Evolutionary conservation across 2,888 invertebrate species (phyloP), one percentile per base, ranked within the genome.

Genomic region (Polydrusus pterygomalis): DNA sequence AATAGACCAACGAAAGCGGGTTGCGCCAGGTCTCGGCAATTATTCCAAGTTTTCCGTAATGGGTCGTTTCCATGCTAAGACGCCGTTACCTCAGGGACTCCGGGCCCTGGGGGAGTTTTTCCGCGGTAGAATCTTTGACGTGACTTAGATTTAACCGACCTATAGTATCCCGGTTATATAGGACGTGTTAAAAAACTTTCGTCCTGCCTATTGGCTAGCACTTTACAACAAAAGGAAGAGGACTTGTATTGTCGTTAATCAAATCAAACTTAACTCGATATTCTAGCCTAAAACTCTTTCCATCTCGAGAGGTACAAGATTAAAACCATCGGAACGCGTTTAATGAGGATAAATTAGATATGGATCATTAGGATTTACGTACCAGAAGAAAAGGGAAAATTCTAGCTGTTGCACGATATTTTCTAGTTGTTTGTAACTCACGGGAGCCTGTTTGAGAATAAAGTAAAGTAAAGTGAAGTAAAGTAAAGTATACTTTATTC

Each of bases 11-110:
- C 17, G 38, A 60, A 38, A 60, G 58, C 58, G 40, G 17, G 58
- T 60, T 60, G 58, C 38, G 38, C 38, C 58, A 60, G 58, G 58
- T 60, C 58, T 38, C 58, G 38, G 17, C 58, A 60, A 60, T 60
- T 60, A 60, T 60, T 60, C 58, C 58, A 60, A 60, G 38, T 60
- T 60, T 60, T 60, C 58, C 58, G 58, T 60, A 60, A 60, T 60
- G 58, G 58, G 17, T 60, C 58, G 38, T 30, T 60, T 60, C 18
- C 58, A 60, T 30, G 58, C 58, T 38, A 38, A 60, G 58, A 60
- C 58, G 38, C 38, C 58, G 58, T 38, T 60, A 60, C 17, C 9
- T 17, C 10, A 34, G n/a, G n/a, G n/a, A n/a, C n/a, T n/a, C n/a
- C n/a, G n/a, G n/a, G 34, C 58, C 11, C 58, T 17, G 40, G 58